Conservation (phyloP, 2,797 vertebrate species). For the Cheracebus regulus region DNA sequence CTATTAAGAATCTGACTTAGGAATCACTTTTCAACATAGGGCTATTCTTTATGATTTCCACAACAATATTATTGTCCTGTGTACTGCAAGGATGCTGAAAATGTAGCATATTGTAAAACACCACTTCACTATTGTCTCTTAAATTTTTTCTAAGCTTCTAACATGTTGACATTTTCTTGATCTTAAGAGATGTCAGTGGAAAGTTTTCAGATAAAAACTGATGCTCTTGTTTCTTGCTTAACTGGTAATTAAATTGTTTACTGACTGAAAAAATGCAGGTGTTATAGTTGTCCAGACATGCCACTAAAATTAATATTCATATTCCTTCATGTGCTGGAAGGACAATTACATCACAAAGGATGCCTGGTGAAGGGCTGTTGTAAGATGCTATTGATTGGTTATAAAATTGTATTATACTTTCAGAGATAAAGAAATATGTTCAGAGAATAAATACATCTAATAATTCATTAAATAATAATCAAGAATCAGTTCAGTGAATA, state of each 20-base stretch:
- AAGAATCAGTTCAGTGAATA: not conserved
- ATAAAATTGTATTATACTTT: slow-evolving; percentile 5
- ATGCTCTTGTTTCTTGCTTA: not conserved
- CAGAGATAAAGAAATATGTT: not conserved
- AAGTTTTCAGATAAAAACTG: not conserved
- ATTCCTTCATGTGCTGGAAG: not conserved
- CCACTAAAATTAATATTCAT: not conserved
- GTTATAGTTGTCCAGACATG: not conserved
- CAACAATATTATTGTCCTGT: not conserved
- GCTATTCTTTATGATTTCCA: not conserved
- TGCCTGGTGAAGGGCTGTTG: not conserved
- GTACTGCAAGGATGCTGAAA: not conserved
- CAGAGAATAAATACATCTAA: not conserved
- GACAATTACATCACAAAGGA: not conserved
- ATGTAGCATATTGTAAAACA: not conserved
- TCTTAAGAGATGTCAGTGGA: not conserved
- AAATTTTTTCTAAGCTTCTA: not conserved
- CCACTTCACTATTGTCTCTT: not conserved
- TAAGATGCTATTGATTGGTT: not conserved
- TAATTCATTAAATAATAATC: not conserved
- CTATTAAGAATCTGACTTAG: not conserved
- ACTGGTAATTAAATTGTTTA: not conserved
- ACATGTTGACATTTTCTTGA: not conserved
- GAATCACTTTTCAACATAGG: not conserved
- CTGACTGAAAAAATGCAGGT: not conserved